These are phyloP conservation scores for Ahaetulla prasina DNA, from an alignment of 2,113 vertebrate species.

Conservation along the genomic window DNA sequence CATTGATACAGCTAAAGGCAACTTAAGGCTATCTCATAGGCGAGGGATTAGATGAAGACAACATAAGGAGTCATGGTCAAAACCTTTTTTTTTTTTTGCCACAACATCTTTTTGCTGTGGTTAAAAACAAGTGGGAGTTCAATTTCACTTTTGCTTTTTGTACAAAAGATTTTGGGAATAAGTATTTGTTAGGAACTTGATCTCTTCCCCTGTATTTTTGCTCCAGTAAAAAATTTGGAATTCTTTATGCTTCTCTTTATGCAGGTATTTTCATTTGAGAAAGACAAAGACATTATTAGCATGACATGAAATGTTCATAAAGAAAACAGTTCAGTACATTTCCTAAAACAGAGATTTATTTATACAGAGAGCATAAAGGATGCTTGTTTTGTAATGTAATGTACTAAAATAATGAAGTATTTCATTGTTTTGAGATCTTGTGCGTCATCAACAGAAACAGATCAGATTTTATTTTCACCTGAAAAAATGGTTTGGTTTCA, in stretches of 20 bases:
- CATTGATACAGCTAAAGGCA: neutral
- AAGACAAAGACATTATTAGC: constrained; percentile 59
- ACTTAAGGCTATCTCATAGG: neutral
- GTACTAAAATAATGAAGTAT: constrained; percentile 52
- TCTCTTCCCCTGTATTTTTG: constrained; percentile 11
- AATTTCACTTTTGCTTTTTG: neutral
- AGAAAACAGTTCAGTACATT: constrained; percentile 65
- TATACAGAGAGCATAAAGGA: constrained; percentile 59
- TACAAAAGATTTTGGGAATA: neutral
- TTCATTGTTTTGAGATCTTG: constrained; percentile 47
- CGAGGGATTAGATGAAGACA: neutral
- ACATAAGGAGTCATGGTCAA: neutral
- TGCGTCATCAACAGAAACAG: constrained; percentile 1
- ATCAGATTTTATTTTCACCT: constrained; percentile 7
- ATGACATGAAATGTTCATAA: constrained; percentile 68
- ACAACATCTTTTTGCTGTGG: neutral
- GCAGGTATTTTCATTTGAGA: constrained; percentile 69
- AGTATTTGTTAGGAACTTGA: neutral
- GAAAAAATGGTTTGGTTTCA: constrained; percentile 18
- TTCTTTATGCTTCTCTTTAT: constrained; percentile 46
- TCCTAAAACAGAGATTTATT: constrained; percentile 60
- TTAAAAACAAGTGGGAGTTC: neutral
- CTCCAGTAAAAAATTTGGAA: constrained; percentile 49
- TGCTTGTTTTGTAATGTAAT: constrained; percentile 51
- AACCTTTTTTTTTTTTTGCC: neutral